Conservation (phyloP, 2,888 invertebrate genomes). For the Cataglyphis albicans region DNA sequence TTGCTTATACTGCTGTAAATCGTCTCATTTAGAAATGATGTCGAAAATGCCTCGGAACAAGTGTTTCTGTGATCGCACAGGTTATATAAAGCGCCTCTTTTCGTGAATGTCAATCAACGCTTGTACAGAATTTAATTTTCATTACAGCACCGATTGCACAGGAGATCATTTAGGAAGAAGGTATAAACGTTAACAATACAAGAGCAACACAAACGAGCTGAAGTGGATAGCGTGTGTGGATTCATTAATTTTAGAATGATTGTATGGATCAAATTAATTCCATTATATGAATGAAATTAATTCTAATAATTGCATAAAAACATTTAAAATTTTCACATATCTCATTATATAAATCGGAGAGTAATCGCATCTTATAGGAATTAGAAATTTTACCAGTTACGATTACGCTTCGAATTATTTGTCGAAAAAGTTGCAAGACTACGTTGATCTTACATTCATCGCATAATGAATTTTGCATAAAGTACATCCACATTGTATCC, state of each 20-base stretch:
- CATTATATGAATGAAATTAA: not conserved
- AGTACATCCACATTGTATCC: conserved; percentile 40
- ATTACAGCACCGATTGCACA: conserved; percentile 61
- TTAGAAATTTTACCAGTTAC: not conserved
- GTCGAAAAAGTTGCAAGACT: not conserved
- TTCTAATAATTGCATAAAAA: not conserved
- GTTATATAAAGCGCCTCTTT: conserved; percentile 27
- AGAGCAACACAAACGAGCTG: conserved; percentile 59
- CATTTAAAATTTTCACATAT: not conserved
- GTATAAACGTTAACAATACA: conserved; percentile 57
- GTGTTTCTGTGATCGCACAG: conserved; percentile 32
- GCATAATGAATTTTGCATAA: not conserved
- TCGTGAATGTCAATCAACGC: conserved; percentile 48
- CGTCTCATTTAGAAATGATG: conserved; percentile 12
- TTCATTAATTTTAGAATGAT: conserved; percentile 3
- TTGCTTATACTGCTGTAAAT: conserved; percentile 19
- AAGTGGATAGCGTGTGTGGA: conserved; percentile 49
- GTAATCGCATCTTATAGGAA: conserved; percentile 3
- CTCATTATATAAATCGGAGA: not conserved
- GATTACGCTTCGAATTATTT: conserved; percentile 8
- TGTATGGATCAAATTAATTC: not conserved
- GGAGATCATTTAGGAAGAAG: conserved; percentile 62
- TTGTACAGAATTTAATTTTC: conserved; percentile 52
- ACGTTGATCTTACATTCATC: not conserved
- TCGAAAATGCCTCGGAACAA: conserved; percentile 37